Base-by-base conservation (phyloP, 2,888 invertebrate species). In the Caenorhabditis sp. region DNA sequence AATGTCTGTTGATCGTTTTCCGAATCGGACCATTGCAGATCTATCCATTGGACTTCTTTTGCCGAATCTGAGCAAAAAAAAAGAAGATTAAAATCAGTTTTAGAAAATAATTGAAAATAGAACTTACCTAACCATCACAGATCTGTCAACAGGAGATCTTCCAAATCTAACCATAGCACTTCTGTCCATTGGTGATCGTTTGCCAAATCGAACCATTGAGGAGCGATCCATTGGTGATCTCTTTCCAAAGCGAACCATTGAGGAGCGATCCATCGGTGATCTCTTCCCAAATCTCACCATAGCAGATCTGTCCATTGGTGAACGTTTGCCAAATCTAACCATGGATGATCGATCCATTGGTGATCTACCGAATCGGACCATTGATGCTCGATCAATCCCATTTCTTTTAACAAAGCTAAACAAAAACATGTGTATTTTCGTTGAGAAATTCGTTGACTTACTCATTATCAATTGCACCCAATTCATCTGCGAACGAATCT, bases 231-330 rank as follows among this genome's bases (percentile, higher is more conserved):
- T 78, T 21, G 73, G 69, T 1, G 68, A 69, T 43, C 68, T 59
- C 38, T 69, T 68, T 52, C 78, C 78, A 38, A 81, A 78, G 10
- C 81, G 70, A n/a, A 81, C 77, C 78, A 81, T 81, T 14, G 78
- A 59, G 0, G 78, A 70, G 1, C 81, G 75, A n/a, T 79, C 65
- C 81, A 81, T 75, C 21, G 81, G 81, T 10, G 71, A 66, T 14
- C 81, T 62, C 56, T 79, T 81, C 50, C 78, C 78, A 52, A 81
- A 76, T 52, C 78, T 63, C 23, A 77, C 72, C 76, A 80, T 78
- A 38, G 78, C 63, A 3, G 76, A 66, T 12, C 80, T 67, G 21
- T 78, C 76, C 76, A 78, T 76, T 5, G 79, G 75, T 17, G 73
- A 69, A 12, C 80, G 68, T 56, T 77, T 77, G 12, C 80, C 80